Base-by-base conservation (phyloP, 2,113 vertebrate species). In the Arvicanthis niloticus region DNA sequence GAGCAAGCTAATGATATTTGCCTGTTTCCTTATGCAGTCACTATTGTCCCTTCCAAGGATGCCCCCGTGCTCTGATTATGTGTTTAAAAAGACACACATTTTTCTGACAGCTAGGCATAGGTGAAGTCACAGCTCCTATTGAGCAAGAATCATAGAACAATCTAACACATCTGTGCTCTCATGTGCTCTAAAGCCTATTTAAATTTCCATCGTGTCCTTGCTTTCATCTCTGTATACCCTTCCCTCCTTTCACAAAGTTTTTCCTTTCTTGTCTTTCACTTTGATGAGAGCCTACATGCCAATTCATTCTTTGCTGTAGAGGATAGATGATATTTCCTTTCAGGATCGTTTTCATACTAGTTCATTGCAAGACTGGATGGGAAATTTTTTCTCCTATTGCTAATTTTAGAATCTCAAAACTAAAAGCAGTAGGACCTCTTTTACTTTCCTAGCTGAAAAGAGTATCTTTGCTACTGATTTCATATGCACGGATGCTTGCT, bases 361-460 rank as follows among this genome's bases (percentile, higher is more conserved):
- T 58, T 45, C 51, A 73, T 45, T 42, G 21, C 3, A 45, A 1
- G 10, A 7, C 1, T 5, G 37, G 13, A 78, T 91, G 58, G 34
- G n/a, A 84, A 77, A 3, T 26, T 34, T 29, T 60, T 37, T 68
- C 31, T 91, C 68, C 51, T 77, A 1, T 45, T 48, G 73, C n/a
- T 96, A 72, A 95, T 73, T 91, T 68, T 58, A 34, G 72, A 45
- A 51, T 58, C 60, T 78, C 81, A 58, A n/a, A 70, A 51, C 16
- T 13, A 26, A 78, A 95, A 40, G 45, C 24, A 92, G 34, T 2
- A 84, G 34, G 58, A 16, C 24, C 2, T 81, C 42, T 56, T 68
- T 91, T 82, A 67, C n/a, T 65, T n/a, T 37, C 40, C 7, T 26
- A 60, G 65, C 65, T 40, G 15, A 37, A 7, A 70, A 76, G n/a